Evolutionary conservation across 53 echinoderm and acorn worm species (phyloP), one percentile per base, ranked within the genome.

Genomic region (Echinarachnius parma): DNA sequence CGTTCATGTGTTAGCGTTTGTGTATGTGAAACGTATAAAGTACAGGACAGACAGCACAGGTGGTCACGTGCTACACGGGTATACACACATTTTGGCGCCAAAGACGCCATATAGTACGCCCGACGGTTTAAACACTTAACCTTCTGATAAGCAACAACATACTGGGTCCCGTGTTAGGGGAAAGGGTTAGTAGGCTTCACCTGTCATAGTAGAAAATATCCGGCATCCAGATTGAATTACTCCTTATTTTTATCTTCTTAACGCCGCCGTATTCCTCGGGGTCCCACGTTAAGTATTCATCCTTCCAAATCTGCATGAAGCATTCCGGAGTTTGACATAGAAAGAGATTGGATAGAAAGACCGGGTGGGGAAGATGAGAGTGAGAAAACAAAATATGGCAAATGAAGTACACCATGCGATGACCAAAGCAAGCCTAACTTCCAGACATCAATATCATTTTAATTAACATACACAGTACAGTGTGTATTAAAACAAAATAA

Each of bases 181-280:
- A 28, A 39, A 23, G 48, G 3, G 23, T 47, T 10, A 47, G 46
- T 57, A 8, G 37, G 29, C 21, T 19, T 83, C 71, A 96, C 98
- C 88, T 96, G 61, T 96, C 75, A 61, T 96, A 96, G 77, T 88
- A 96, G 86, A 87, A 96, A 36, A 96, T 76, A 67, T 96, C 98
- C 13, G 98, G 98, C 21, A 96, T 80, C 98, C 98, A 96, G 48
- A 96, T 59, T 28, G 67, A 39, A 23, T 83, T 45, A 23, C 91
- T 78, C 4, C 82, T 84, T 16, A 96, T 55, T 56, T 91, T 91
- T 37, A 91, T 80, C 76, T 85, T 88, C 34, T 84, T 77, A 14
- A 96, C 66, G 1, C 88, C 91, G 4, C 86, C 98, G 61, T 91
- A 96, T 27, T 96, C 88, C 14, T 35, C 68, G 4, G 90, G 88